phyloP scores from a whole-genome alignment of 1,140 invertebrate genomes.

The Bombus breviceps region DNA sequence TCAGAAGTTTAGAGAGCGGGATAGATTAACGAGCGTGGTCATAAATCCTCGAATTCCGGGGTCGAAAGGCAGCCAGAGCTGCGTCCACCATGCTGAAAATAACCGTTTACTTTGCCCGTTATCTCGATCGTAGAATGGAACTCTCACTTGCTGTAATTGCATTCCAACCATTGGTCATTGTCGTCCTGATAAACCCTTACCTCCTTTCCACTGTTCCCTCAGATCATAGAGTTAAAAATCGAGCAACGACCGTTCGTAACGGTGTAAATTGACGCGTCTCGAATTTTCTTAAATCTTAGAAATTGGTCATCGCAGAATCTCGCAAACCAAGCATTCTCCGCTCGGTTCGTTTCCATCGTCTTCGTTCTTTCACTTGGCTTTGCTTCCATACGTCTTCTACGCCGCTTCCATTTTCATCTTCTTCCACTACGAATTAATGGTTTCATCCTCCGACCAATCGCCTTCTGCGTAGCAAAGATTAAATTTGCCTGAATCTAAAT shows the following conservation, averaged over 20 bases:
- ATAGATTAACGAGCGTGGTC: slow-evolving; percentile 40
- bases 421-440: not conserved
- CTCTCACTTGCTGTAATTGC: not conserved
- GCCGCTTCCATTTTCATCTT: not conserved
- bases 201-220: not conserved
- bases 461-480: no score
- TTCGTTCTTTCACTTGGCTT: no score
- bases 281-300: not conserved
- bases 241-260: not conserved
- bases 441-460: not conserved
- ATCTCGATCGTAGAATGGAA: slow-evolving; percentile 17
- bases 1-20: slow-evolving; percentile 23
- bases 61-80: not conserved
- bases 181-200: not conserved
- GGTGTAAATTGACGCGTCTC: not conserved
- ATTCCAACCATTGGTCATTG: not conserved
- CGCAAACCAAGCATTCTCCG: no score
- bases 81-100: not conserved
- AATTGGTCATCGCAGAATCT: no score
- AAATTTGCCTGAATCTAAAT: no score
- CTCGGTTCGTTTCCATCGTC: no score
- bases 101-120: slow-evolving; percentile 1
- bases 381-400: no score
- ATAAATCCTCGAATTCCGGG: slow-evolving; percentile 20
- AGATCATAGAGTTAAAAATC: not conserved